Conservation (phyloP, 2,797 vertebrate species). For the Argentina silus region DNA sequence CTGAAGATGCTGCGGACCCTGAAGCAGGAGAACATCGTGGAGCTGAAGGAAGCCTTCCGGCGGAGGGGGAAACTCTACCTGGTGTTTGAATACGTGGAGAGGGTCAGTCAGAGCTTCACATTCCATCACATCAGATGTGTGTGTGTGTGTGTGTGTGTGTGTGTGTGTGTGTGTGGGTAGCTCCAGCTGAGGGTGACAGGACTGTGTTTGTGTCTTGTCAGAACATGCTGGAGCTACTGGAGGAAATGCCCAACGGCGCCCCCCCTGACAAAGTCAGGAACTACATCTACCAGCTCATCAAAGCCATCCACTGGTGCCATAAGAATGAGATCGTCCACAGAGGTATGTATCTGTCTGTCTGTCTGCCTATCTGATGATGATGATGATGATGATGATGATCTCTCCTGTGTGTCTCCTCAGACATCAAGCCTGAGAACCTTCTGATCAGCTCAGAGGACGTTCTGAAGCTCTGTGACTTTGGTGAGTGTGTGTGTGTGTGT, state of each 20-base stretch:
- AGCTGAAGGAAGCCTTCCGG: constrained; percentile 88
- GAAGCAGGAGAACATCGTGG: constrained; percentile 90
- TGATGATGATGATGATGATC: too few species aligned
- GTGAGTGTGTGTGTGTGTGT: constrained; percentile 75
- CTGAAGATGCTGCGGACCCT: constrained; percentile 91
- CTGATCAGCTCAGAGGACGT: constrained; percentile 96
- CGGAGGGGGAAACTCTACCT: constrained; percentile 87
- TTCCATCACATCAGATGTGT: too few species aligned
- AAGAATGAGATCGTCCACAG: constrained; percentile 97
- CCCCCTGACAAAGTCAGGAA: constrained; percentile 95
- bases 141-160: constrained; percentile 12
- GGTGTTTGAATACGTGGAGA: constrained; percentile 91
- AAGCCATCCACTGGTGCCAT: constrained; percentile 99
- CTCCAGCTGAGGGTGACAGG: background rate
- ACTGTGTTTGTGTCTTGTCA: too few species aligned
- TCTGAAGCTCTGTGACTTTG: constrained; percentile 97
- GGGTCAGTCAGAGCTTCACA: too few species aligned
- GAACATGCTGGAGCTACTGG: constrained; percentile 98
- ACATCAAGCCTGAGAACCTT: constrained; percentile 99
- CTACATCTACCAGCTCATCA: constrained; percentile 97
- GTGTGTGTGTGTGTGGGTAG: constrained; percentile 10
- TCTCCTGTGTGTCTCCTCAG: constrained; percentile 64
- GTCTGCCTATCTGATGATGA: background rate
- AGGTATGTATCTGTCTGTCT: constrained; percentile 77
- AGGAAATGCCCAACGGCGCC: constrained; percentile 96